Percentiles rank a stretch among this genome's conserved stretches.
Conservation (phyloP, 2,888 invertebrate species). For the Drosophila vallismaia region DNA sequence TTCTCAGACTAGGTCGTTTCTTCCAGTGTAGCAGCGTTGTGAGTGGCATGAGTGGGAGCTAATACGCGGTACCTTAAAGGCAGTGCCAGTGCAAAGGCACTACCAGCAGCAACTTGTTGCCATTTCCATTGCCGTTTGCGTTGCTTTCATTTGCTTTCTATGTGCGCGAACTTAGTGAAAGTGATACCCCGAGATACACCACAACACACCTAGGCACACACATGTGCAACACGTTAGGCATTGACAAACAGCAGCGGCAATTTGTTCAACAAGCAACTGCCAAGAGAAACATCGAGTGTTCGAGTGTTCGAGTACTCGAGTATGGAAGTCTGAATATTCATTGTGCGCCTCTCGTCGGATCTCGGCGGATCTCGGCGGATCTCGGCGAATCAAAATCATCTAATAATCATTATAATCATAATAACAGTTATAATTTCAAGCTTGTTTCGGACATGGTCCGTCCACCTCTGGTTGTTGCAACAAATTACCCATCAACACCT, state of each 20-base stretch:
- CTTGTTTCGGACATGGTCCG: constrained; percentile 52
- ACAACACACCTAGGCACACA: constrained; percentile 8
- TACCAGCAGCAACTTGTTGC: constrained; percentile 22
- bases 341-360: constrained; percentile 27
- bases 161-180: constrained; percentile 70
- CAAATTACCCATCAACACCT: constrained; percentile 73
- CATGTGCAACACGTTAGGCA: constrained; percentile 18
- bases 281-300: constrained; percentile 13
- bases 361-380: constrained; percentile 1
- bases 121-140: constrained; percentile 42
- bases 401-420: constrained; percentile 57
- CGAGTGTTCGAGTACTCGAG: not conserved
- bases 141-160: constrained; percentile 76
- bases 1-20: not conserved
- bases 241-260: constrained; percentile 62
- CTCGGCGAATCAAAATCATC: constrained; percentile 48
- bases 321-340: constrained; percentile 45
- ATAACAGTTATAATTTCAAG: constrained; percentile 55
- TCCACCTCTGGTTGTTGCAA: constrained; percentile 41
- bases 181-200: constrained; percentile 58
- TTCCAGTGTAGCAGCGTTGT: constrained; percentile 2
- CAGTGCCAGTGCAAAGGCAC: constrained; percentile 30
- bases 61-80: constrained; percentile 3
- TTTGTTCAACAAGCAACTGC: constrained; percentile 58
- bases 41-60: constrained; percentile 13